A percentile compares a stretch with the other conserved stretches of the same genome.
Evolutionary conservation across 2,113 vertebrate species (phyloP).

Genomic region (Spheniscus mendiculus): DNA sequence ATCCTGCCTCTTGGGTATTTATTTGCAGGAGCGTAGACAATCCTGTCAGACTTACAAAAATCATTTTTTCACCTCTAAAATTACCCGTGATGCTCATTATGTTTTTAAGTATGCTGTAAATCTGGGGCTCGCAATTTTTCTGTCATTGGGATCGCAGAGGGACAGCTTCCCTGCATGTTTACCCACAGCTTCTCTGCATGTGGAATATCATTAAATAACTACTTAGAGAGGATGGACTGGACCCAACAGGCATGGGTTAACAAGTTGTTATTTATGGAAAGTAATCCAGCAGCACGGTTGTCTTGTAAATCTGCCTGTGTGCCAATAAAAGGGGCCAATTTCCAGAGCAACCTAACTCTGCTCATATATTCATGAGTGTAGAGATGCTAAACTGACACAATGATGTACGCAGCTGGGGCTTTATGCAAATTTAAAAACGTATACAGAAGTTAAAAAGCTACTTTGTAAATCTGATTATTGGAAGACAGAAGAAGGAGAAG

Average conservation of each 20-base stretch:
- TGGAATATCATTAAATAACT: constrained; percentile 12
- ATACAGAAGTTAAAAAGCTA: neutral
- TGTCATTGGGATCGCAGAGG: neutral
- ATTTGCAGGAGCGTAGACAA: neutral
- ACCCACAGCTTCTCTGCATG: neutral
- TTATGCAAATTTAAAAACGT: neutral
- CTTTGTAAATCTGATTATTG: neutral
- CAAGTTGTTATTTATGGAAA: neutral
- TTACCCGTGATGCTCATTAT: neutral
- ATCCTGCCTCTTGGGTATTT: neutral
- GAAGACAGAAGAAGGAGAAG: neutral
- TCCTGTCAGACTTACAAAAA: neutral
- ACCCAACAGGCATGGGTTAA: neutral
- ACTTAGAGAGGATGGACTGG: neutral
- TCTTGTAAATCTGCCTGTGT: constrained; percentile 25
- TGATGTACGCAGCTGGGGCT: neutral
- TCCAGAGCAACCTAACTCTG: neutral
- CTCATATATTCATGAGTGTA: neutral
- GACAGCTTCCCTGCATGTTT: neutral
- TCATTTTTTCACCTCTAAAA: neutral
- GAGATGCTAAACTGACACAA: neutral
- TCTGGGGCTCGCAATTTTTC: neutral
- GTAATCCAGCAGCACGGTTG: neutral
- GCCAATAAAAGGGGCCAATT: constrained; percentile 31
- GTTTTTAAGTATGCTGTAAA: neutral